Conservation (phyloP, 2,888 invertebrate genomes). For the Aporophyla nigra region DNA sequence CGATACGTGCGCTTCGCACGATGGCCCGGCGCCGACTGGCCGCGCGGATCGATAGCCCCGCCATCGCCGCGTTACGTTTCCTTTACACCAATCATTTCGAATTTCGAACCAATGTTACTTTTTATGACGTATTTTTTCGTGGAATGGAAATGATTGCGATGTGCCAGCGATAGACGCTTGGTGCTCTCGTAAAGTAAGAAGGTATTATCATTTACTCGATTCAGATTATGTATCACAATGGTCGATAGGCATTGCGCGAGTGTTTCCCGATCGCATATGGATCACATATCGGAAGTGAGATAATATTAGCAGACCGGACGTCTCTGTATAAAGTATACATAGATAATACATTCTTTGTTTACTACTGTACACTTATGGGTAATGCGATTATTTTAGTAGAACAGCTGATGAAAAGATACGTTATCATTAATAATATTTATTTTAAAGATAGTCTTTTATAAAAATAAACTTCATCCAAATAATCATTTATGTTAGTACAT, state of each 20-base stretch:
- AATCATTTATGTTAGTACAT: neutral
- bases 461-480: neutral
- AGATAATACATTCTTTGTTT: conserved; percentile 25
- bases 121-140: conserved; percentile 60
- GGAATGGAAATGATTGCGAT: conserved; percentile 45
- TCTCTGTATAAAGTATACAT: conserved; percentile 2
- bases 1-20: conserved; percentile 80
- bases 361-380: conserved; percentile 5
- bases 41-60: conserved; percentile 87
- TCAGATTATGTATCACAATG: neutral
- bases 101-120: conserved; percentile 61
- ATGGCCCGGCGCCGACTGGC: conserved; percentile 86
- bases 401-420: conserved; percentile 23
- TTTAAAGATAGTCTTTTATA: neutral
- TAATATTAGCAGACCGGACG: conserved; percentile 30
- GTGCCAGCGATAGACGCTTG: conserved; percentile 42
- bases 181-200: conserved; percentile 36
- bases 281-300: conserved; percentile 40
- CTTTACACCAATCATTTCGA: conserved; percentile 75
- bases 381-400: conserved; percentile 12
- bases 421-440: conserved; percentile 29
- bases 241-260: conserved; percentile 1
- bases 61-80: conserved; percentile 84
- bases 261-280: conserved; percentile 29
- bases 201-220: conserved; percentile 31